These are phyloP conservation scores for Camponotus vicinus DNA, from an alignment of 1,140 invertebrate species.

Conservation along the genomic window DNA sequence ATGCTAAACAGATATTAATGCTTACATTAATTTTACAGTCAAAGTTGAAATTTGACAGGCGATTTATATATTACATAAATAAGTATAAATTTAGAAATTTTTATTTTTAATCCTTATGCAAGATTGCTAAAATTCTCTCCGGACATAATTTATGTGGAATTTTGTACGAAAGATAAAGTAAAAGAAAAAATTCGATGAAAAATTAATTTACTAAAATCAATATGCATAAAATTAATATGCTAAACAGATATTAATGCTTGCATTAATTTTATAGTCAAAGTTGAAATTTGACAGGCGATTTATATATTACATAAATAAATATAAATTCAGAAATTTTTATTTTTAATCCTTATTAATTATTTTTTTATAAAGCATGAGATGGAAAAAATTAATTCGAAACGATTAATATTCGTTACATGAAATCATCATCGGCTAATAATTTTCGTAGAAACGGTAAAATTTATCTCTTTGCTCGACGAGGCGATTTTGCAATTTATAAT, in stretches of 20 bases:
- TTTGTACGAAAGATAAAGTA: neutral
- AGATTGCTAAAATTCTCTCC: neutral
- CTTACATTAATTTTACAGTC: neutral
- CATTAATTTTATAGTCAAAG: neutral
- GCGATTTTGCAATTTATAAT: neutral
- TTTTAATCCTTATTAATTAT: neutral
- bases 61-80: neutral
- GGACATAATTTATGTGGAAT: neutral
- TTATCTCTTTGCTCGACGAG: neutral
- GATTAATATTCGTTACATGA: neutral
- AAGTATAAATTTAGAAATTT: neutral
- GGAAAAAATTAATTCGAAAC: neutral
- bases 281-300: too few relatives aligned
- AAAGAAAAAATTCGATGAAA: neutral
- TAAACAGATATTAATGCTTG: neutral
- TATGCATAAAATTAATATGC: neutral
- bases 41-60: neutral
- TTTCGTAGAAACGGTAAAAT: neutral
- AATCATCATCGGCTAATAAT: neutral
- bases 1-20: neutral
- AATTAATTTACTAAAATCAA: neutral
- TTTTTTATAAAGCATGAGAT: neutral
- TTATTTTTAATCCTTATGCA: neutral
- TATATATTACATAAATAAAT: neutral
- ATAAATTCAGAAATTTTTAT: neutral